Conservation (phyloP, 1,140 invertebrate genomes). For the Sminthurides bifidus region DNA sequence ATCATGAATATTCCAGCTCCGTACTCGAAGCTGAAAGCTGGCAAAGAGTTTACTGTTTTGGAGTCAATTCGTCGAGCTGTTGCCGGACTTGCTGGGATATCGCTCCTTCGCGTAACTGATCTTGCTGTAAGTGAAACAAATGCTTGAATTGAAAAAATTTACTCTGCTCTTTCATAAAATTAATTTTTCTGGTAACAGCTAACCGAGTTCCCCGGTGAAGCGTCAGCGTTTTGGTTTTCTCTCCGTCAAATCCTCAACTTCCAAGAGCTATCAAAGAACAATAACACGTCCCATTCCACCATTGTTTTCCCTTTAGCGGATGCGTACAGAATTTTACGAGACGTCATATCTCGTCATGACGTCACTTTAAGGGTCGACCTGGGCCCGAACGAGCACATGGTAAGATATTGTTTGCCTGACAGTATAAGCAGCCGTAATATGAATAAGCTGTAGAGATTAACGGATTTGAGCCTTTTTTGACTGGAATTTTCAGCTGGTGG, state of each 20-base stretch:
- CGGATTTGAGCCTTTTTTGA: too few species aligned
- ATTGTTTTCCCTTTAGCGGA: slow-evolving; percentile 32
- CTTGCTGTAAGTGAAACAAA: slow-evolving; percentile 35
- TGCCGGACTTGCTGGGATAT: slow-evolving; percentile 36
- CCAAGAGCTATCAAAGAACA: slow-evolving; percentile 28
- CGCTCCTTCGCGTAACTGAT: slow-evolving; percentile 36
- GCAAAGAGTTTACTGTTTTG: slow-evolving; percentile 25
- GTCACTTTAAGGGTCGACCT: slow-evolving; percentile 34
- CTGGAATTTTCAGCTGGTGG: slow-evolving; percentile 32
- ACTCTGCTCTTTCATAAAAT: too few species aligned
- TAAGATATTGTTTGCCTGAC: too few species aligned
- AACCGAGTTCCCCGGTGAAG: slow-evolving; percentile 25
- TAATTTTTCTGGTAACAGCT: slow-evolving; percentile 13
- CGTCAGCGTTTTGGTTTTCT: slow-evolving; percentile 31
- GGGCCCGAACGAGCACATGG: slow-evolving; percentile 33
- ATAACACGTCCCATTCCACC: slow-evolving; percentile 30
- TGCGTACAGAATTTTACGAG: slow-evolving; percentile 34
- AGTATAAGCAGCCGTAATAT: too few species aligned
- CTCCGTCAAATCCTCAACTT: slow-evolving; percentile 31
- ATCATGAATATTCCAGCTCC: slow-evolving; percentile 14
- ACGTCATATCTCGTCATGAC: slow-evolving; percentile 34
- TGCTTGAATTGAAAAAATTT: too few species aligned
- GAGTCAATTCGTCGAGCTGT: slow-evolving; percentile 37
- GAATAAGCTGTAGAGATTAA: too few species aligned
- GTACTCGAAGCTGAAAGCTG: slow-evolving; percentile 27